Conservation (phyloP, 2,888 invertebrate genomes). For the Eurois occulta region DNA sequence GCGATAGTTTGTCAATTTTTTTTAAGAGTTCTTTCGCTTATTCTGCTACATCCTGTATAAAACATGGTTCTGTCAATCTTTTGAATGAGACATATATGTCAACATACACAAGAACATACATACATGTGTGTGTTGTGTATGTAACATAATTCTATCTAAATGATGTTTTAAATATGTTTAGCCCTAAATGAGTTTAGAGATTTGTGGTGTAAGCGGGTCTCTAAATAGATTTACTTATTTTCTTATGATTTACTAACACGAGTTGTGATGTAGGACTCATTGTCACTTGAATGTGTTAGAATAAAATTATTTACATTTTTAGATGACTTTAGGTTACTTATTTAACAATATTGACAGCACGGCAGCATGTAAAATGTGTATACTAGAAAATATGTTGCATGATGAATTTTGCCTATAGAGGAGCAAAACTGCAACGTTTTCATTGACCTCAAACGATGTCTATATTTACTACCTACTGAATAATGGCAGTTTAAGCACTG, state of each 20-base stretch:
- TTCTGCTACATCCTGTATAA: too few relatives aligned
- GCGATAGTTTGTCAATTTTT: too few relatives aligned
- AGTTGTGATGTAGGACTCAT: conserved; percentile 38
- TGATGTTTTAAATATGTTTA: neutral
- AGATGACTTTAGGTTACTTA: conserved; percentile 27
- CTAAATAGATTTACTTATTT: neutral
- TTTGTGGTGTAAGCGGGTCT: neutral
- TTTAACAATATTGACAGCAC: conserved; percentile 42
- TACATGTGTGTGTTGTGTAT: too few relatives aligned
- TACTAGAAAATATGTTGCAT: neutral
- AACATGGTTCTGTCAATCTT: too few relatives aligned
- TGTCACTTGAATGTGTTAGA: conserved; percentile 40
- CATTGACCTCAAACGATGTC: neutral
- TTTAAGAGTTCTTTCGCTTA: too few relatives aligned
- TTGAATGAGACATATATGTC: too few relatives aligned
- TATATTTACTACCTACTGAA: neutral
- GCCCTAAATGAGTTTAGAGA: neutral
- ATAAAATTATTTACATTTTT: conserved; percentile 36
- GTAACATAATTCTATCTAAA: too few relatives aligned
- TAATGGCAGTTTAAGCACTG: too few relatives aligned
- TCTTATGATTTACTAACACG: conserved; percentile 12
- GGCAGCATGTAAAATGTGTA: neutral
- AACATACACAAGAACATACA: too few relatives aligned
- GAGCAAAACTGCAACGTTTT: neutral
- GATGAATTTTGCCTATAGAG: neutral